Percentiles rank a stretch among this genome's conserved stretches.
phyloP scores from a whole-genome alignment of 1,140 invertebrate species.

The Anagrus nilaparvatae region DNA sequence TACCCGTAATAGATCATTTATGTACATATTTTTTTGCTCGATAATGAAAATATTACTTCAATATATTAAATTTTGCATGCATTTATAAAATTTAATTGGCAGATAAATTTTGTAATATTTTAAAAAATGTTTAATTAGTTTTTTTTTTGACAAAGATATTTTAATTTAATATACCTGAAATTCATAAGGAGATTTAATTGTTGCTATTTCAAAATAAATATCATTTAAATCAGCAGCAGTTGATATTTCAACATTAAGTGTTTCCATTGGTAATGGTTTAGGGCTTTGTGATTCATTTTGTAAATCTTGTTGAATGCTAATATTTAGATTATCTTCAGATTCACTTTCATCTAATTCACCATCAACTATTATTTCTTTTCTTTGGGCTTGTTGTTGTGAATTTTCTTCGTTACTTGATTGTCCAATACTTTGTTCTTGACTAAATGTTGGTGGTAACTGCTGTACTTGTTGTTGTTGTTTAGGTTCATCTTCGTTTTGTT shows the following conservation, averaged over 20 bases:
- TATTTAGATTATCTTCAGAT: constrained; percentile 31
- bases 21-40: no score
- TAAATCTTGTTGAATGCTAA: constrained; percentile 31
- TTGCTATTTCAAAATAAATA: constrained; percentile 78
- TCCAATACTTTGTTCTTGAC: constrained; percentile 16
- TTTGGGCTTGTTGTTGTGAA: constrained; percentile 29
- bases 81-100: no score
- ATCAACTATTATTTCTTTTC: constrained; percentile 36
- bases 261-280: constrained; percentile 53
- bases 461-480: constrained; percentile 25
- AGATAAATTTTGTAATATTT: no score
- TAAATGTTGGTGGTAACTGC: constrained; percentile 11
- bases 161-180: constrained; percentile 63
- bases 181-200: constrained; percentile 78
- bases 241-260: constrained; percentile 75
- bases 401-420: constrained; percentile 16
- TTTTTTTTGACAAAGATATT: background rate
- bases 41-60: no score
- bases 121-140: background rate
- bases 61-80: no score
- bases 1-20: no score
- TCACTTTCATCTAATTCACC: constrained; percentile 58
- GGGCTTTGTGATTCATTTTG: constrained; percentile 29
- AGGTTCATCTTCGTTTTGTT: constrained; percentile 49
- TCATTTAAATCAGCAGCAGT: constrained; percentile 74